Percentiles rank a stretch among this genome's conserved stretches.
Evolutionary conservation across 2,113 vertebrate species (phyloP).

Genomic region (Tyto alba): DNA sequence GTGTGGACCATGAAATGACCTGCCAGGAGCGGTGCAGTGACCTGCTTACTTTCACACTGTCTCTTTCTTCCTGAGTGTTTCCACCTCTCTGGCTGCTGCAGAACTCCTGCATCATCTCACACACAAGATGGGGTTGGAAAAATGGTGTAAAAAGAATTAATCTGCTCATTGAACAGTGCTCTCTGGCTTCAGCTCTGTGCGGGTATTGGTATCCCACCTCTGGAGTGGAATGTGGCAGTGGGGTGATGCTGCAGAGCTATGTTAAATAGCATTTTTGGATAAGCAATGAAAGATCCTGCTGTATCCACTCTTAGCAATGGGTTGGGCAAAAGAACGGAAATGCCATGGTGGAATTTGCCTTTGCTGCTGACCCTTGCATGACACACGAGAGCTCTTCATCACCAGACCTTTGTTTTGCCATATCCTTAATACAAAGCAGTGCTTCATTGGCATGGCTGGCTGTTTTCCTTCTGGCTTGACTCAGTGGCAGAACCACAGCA

Average conservation of each 20-base stretch:
- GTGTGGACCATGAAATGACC: accelerated
- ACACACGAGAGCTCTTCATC: neutral
- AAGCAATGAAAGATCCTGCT: slow-evolving; percentile 12
- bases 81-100: neutral
- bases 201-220: neutral
- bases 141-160: neutral
- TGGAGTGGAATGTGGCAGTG: neutral
- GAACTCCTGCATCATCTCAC: neutral
- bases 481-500: neutral
- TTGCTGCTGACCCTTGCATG: slow-evolving; percentile 32
- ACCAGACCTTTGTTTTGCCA: slow-evolving; percentile 42
- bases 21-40: neutral
- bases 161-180: neutral
- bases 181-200: neutral
- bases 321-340: neutral
- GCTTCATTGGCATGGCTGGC: neutral
- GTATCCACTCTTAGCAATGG: neutral
- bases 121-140: neutral
- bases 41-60: neutral
- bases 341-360: slow-evolving; percentile 49
- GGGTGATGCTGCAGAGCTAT: neutral
- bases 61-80: neutral
- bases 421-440: slow-evolving; percentile 31
- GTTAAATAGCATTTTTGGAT: slow-evolving; percentile 2
- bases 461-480: slow-evolving; percentile 10